Base-by-base conservation (phyloP, 2,888 invertebrate species). In the Melikaiella ostensackeni region DNA sequence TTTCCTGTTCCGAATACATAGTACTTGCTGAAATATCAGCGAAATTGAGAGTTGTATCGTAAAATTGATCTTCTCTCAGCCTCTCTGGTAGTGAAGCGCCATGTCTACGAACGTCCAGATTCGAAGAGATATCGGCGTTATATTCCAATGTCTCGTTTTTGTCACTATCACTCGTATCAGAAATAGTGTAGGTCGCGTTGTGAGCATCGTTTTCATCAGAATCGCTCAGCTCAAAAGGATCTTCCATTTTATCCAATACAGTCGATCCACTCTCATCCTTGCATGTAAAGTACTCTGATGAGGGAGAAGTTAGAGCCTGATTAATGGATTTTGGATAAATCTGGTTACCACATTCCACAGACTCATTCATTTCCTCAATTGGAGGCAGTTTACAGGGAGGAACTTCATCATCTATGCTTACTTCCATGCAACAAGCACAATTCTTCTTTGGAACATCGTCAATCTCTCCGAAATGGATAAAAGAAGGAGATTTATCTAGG, bases 91-190 rank as follows among this genome's bases (percentile, higher is more conserved):
- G 5, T n/a, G 70, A 46, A 59, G n/a, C 9, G 27, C 46, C 77
- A 63, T 7, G 1, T 30, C 30, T 64, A 19, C 77, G 79, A 4
- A 77, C 80, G 0, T 83, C 82, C 8, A 81, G 74, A 66, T 82
- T 86, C 11, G 77, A 63, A 1, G 86, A 87, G 0, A 85, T 74
- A 33, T 88, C 86, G 2, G 85, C 85, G 42, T 75, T 83, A 66
- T 84, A 85, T 27, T 77, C 78, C 2, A 61, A 73, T 5, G 38
- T 64, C 42, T 74, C 76, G 8, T 82, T 84, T 1, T 63, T 35
- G 0, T 80, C 80, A 21, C 79, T 79, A 6, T 76, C 82, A 27
- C 82, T 81, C 6, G 74, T 76, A 50, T 83, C 82, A 0, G 85
- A 85, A 11, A 86, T 70, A 0, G 84, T 85, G 35, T 83, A 86